Evolutionary conservation across 2,888 invertebrate species (phyloP), one percentile per base, ranked within the genome.

Genomic region (Trissonchulus sp.): DNA sequence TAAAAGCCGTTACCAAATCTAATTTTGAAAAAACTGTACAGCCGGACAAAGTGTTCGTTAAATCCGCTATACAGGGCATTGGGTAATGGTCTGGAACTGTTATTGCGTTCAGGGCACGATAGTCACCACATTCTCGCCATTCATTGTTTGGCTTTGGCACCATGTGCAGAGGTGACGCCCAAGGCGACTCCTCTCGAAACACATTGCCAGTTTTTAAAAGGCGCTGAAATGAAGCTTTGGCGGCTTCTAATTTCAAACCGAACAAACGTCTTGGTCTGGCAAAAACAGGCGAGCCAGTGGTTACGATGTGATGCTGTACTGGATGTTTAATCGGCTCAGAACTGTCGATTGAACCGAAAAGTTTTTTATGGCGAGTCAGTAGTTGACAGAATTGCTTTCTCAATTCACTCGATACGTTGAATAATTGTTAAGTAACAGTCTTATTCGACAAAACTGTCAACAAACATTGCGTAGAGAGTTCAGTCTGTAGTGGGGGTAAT

Each of bases 1-100:
- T 37, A 68, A 75, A 77, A 8, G 69, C 77, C 28, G 63, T 60
- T 30, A 62, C 48, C 35, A 38, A 33, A 35, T 77, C 75, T 23
- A 78, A 74, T 30, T 18, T 35, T 30, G 73, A 72, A 33, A 74
- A 74, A 71, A 73, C 18, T 28, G 73, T 74, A 37, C 31, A 34
- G 2, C 73, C 72, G 34, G n/a, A 30, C 38, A 74, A 48, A 75
- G 37, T 18, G 33, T 74, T 35, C n/a, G 38, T 73, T 2, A 74
- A 2, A 35, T 74, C 73, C 15, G n/a, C 33, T 15, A 75, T 75
- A 30, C 31, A 31, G n/a, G 74, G 74, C 36, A 74, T n/a, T 3
- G 74, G 74, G 35, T 74, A 74, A 8, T 23, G 30, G 34, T 74
- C 74, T 2, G 48, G 74, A 2, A 35, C 36, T 2, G 74, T 74